These are phyloP conservation scores for Leptatherina wallacei DNA, from an alignment of 2,797 vertebrate genomes.

Conservation along the genomic window DNA sequence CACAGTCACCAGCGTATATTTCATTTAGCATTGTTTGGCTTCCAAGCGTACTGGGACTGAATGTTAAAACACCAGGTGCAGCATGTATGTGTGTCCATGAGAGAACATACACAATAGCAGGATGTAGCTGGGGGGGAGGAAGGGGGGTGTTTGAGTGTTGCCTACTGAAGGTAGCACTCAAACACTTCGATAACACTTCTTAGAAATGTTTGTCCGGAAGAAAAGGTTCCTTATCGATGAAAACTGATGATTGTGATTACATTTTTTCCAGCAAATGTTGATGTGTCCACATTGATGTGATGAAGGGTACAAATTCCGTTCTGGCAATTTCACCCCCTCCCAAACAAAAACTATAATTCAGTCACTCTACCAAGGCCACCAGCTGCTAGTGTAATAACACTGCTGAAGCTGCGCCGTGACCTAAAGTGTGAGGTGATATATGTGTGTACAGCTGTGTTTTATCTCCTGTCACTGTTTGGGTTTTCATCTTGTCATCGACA, in stretches of 20 bases:
- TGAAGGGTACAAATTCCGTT: slow-evolving; percentile 15
- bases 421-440: slow-evolving; percentile 38
- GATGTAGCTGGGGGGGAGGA: slow-evolving; percentile 60
- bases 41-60: slow-evolving; percentile 15
- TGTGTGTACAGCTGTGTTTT: slow-evolving; percentile 51
- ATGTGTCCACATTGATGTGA: slow-evolving; percentile 15
- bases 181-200: slow-evolving; percentile 1
- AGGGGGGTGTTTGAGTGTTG: slow-evolving; percentile 55
- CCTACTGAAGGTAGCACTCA: slow-evolving; percentile 36
- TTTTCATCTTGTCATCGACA: slow-evolving; percentile 26
- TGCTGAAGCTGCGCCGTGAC: slow-evolving; percentile 40
- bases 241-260: slow-evolving; percentile 12
- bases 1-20: background rate
- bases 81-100: slow-evolving; percentile 20
- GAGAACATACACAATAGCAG: slow-evolving; percentile 74
- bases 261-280: slow-evolving; percentile 23
- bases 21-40: background rate
- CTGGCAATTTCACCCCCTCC: slow-evolving; percentile 4
- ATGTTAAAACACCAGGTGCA: slow-evolving; percentile 29
- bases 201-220: slow-evolving; percentile 23
- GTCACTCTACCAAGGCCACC: slow-evolving; percentile 63
- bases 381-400: slow-evolving; percentile 54
- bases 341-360: slow-evolving; percentile 49
- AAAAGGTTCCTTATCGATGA: slow-evolving; percentile 2
- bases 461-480: slow-evolving; percentile 34